Percentiles rank a stretch among this genome's conserved stretches.
Evolutionary conservation across 2,113 vertebrate genomes (phyloP).

Genomic region (Xiphophorus hellerii): DNA sequence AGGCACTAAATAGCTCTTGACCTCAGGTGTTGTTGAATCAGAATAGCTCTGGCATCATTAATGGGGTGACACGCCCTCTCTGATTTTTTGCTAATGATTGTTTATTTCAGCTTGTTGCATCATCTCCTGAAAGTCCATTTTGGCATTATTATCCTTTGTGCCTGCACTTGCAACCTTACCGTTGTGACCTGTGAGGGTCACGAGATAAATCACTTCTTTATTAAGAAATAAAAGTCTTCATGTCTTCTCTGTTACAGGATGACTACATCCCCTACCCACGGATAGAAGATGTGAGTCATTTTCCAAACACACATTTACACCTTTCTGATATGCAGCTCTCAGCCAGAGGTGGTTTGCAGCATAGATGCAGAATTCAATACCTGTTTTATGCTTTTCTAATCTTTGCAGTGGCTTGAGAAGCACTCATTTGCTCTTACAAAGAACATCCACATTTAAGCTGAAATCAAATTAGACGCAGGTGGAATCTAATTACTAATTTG

Average conservation of each 20-base stretch:
- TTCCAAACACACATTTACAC: conserved; percentile 1
- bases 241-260: conserved; percentile 83
- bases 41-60: conserved; percentile 46
- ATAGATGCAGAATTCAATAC: background rate
- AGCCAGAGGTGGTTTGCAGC: background rate
- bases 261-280: conserved; percentile 98
- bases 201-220: conserved; percentile 4
- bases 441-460: no score
- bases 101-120: conserved; percentile 56
- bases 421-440: no score
- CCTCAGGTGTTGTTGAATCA: conserved; percentile 32
- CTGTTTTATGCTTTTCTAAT: background rate
- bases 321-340: background rate
- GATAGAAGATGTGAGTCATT: conserved; percentile 90
- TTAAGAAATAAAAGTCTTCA: background rate
- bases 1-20: conserved; percentile 22
- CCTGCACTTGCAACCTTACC: background rate
- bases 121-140: conserved; percentile 23
- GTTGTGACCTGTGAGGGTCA: conserved; percentile 31
- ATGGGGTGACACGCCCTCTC: conserved; percentile 15
- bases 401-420: background rate
- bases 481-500: no score
- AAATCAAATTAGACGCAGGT: no score
- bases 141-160: conserved; percentile 6
- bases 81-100: conserved; percentile 39